phyloP scores from a whole-genome alignment of 92 coral and sea anemone species.

The Zoanthus solanderi region DNA sequence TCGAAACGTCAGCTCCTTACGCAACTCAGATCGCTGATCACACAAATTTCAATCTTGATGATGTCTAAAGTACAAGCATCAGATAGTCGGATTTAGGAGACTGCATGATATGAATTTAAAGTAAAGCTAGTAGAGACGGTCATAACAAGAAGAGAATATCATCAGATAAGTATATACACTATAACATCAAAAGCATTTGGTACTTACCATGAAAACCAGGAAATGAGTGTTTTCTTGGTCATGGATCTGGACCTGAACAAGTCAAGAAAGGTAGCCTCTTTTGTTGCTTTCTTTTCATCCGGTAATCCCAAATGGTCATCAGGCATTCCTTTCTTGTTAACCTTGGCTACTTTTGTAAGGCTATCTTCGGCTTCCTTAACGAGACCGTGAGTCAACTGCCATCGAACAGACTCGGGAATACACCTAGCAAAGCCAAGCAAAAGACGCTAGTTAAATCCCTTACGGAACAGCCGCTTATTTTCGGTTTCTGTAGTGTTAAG shows the following conservation, averaged over 20 bases:
- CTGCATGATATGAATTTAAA: no score
- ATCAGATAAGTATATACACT: no score
- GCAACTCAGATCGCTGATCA: no score
- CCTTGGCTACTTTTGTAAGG: conserved; percentile 76
- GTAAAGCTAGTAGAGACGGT: no score
- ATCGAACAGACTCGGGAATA: conserved; percentile 93
- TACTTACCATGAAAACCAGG: conserved; percentile 95
- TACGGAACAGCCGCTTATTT: no score
- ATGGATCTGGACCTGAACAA: conserved; percentile 79
- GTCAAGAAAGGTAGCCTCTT: conserved; percentile 80
- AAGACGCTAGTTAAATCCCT: not conserved
- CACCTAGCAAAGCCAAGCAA: conserved; percentile 49
- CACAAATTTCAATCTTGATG: no score
- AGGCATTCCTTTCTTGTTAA: conserved; percentile 83
- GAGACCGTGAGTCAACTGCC: conserved; percentile 82
- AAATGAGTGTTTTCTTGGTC: conserved; percentile 83
- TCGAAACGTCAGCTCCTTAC: no score
- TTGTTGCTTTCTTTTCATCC: conserved; percentile 61
- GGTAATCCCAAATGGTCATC: conserved; percentile 75
- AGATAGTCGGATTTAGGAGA: no score
- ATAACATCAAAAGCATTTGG: not conserved
- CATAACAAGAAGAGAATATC: no score
- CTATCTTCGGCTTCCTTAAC: conserved; percentile 72
- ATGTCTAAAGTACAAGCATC: no score
- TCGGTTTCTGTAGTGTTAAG: no score